Evolutionary conservation across 1,140 invertebrate genomes (phyloP), one percentile per base, ranked within the genome.

Genomic region (Drosophila kurseongensis): DNA sequence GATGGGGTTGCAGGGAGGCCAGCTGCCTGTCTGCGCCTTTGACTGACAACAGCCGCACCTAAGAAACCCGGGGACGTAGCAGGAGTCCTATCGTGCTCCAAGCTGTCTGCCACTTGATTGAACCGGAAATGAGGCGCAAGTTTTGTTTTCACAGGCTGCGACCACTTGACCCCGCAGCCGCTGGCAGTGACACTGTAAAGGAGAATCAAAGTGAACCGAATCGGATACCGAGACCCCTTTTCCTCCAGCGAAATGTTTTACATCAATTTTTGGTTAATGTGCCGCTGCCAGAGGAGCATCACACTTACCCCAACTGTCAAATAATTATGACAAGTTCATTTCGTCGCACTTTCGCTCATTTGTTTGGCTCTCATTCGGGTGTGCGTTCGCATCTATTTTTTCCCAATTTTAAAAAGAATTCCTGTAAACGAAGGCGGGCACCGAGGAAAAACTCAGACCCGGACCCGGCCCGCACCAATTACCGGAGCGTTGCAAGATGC

Each of bases 311-410:
- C 55, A 77, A 78, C 84, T 88, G 83, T 88, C 84, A 88, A 88
- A 88, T 89, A 88, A 88, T 88, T 88, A 88, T 88, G 84, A 88
- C 84, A 88, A 88, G 84, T 88, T 88, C 84, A 88, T 88, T 88
- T 88, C 84, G 85, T 71, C 68, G 84, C 78, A 89, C 84, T 88
- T 88, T 88, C 51, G 84, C 84, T 77, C 85, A 88, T 88, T 89
- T 84, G 80, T 88, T 78, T 84, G 50, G 68, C 78, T 78, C 62
- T 41, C 60, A 51, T 61, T 65, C 32, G 18, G 51, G 5, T 18
- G 14, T 18, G 14, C 42, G 42, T 44, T 65, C 54, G 56, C 18
- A 38, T 74, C 48, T 59, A 59, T 45, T 61, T 75, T 80, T 60
- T 63, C 51, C 41, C 57, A 40, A 35, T 62, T 86, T 68, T 89